Conservation (phyloP, 2,113 vertebrate species). For the Motacilla alba region DNA sequence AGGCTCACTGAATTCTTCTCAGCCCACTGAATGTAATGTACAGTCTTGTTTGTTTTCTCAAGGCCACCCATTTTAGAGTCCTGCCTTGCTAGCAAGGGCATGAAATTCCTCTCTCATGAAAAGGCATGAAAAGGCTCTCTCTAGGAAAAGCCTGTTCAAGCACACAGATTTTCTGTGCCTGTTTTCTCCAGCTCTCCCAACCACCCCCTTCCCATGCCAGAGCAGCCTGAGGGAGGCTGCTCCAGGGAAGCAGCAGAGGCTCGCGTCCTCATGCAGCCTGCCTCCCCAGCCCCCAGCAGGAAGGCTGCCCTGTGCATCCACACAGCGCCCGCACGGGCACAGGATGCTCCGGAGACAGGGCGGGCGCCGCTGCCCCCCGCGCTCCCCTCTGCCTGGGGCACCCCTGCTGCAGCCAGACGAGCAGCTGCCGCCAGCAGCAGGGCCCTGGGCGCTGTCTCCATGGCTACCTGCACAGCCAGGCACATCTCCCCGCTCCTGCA, state of each 20-base stretch:
- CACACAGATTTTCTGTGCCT: neutral
- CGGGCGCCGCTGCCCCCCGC: accelerated
- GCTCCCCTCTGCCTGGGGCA: neutral
- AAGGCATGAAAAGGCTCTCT: neutral
- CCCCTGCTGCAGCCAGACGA: neutral
- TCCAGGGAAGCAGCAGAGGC: neutral
- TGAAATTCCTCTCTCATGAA: neutral
- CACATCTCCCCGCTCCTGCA: accelerated
- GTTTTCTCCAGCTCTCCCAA: neutral
- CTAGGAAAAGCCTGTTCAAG: neutral
- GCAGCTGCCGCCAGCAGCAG: neutral
- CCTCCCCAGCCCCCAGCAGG: neutral
- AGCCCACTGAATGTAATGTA: neutral
- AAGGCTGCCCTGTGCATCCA: neutral
- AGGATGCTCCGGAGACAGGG: neutral
- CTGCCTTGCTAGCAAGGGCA: neutral
- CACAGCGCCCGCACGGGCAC: accelerated
- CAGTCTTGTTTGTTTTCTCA: neutral
- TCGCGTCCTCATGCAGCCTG: accelerated
- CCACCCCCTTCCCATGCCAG: neutral
- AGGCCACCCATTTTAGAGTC: neutral
- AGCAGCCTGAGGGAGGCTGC: accelerated
- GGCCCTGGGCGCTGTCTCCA: neutral
- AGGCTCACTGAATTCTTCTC: neutral
- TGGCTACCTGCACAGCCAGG: neutral